Base-by-base conservation (phyloP, 2,888 invertebrate genomes). In the Latheticus oryzae region DNA sequence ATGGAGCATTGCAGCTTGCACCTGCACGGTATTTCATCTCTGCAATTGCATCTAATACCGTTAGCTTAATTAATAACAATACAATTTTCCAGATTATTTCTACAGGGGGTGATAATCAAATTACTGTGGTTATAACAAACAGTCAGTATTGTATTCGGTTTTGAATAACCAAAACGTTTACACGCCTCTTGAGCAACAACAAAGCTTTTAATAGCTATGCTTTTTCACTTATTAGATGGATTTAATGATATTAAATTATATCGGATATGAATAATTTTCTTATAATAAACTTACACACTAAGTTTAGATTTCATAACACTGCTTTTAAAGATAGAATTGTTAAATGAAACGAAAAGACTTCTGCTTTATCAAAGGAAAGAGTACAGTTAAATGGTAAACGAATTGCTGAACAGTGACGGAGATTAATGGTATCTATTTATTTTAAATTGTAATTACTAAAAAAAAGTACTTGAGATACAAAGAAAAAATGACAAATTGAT, bases 61-160 rank as follows among this genome's bases (percentile, higher is more conserved):
- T 61, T 63, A 63, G 9, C 38, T 63, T 63, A 61, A 63, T 63
- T 61, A 63, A 56, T 56, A 59, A 55, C 43, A 57, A 57, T 59
- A n/a, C n/a, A n/a, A n/a, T n/a, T n/a, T n/a, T n/a, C n/a, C n/a
- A n/a, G n/a, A n/a, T n/a, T n/a, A n/a, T n/a, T n/a, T n/a, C n/a
- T n/a, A n/a, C n/a, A n/a, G n/a, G n/a, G 24, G 23, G 24, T 23
- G 24, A 13, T 40, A 40, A 24, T 23, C 11, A 32, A 47, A 33
- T 40, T n/a, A 17, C 3, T 11, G 7, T 32, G 15, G 23, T 12
- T 23, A 42, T 9, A 4, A 9, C 21, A 38, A 38, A 38, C 35
- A 21, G 40, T 12, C 28, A 28, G 37, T 12, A 24, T 42, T 30
- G 43, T 43, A 4, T 38, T 28, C 12, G 8, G 52, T 23, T 50